Evolutionary conservation across 2,797 vertebrate species (phyloP), one percentile per base, ranked within the genome.

Genomic region (Crax fasciolata): DNA sequence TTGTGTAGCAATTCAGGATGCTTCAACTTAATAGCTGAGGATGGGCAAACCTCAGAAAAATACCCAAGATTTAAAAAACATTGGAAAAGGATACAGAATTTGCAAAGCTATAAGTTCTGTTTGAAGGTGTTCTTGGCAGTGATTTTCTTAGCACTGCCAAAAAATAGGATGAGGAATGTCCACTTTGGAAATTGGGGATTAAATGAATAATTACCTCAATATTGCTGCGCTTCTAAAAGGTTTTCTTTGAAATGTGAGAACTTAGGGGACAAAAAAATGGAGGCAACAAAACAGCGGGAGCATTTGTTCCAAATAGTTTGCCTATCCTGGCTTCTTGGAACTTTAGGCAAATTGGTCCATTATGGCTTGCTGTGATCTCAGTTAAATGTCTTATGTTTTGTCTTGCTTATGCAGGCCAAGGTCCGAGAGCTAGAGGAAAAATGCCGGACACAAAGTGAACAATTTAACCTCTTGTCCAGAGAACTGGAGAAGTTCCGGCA

Each of bases 361-460:
- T 55, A 7, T 13, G 52, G n/a, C 17, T 62, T 0, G 0, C 44
- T 74, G 19, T 84, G 76, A 65, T 28, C 7, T 7, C 14, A 54
- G 62, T 38, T 16, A n/a, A 8, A 39, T 58, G 24, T 72, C 16
- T 30, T 35, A n/a, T 74, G 25, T 28, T 72, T 2, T 46, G 13
- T 82, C 52, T 90, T 59, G 39, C 38, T 77, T 35, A 11, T 18
- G 44, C 97, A 99, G 99, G 98, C 98, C 97, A 99, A 99, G 98
- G 99, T 99, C n/a, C 98, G 98, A 11, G 99, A 99, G 98, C 97
- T 99, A 97, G 99, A 99, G 98, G 99, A 99, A 95, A 99, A 99
- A 99, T 99, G 99, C 93, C 98, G 99, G 94, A 97, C 90, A 2
- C 99, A 99, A 98, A 99, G 99, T 93, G 99, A 99, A 96, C 99